phyloP scores from a whole-genome alignment of 1,140 invertebrate genomes.

The Tigriopus japonicus region DNA sequence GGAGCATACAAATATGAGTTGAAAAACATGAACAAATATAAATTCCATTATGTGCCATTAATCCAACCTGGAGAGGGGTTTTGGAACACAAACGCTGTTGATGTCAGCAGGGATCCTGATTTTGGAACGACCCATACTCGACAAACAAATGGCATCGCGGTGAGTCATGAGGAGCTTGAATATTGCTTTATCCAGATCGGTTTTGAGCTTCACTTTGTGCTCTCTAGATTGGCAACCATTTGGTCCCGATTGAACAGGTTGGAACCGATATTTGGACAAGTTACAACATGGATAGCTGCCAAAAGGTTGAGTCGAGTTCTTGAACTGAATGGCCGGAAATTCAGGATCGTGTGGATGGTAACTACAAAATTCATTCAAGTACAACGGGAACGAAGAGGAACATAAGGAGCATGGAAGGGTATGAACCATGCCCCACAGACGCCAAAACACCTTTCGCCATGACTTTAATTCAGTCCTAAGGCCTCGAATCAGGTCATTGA shows the following conservation, averaged over 20 bases:
- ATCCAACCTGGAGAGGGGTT: neutral
- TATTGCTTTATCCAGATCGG: neutral
- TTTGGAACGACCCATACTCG: neutral
- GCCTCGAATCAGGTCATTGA: slow-evolving; percentile 56
- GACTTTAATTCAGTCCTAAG: slow-evolving; percentile 53
- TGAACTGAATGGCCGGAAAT: neutral
- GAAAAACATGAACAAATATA: neutral
- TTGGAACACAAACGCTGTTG: neutral
- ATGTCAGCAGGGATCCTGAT: neutral
- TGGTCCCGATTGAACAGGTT: neutral
- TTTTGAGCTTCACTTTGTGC: neutral
- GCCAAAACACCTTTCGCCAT: slow-evolving; percentile 81
- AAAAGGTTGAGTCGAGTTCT: slow-evolving; percentile 4
- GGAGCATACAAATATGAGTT: neutral
- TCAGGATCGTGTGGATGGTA: neutral
- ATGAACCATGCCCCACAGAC: slow-evolving; percentile 46
- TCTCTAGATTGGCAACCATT: slow-evolving; percentile 3
- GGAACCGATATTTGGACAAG: neutral
- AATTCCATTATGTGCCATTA: neutral
- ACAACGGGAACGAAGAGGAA: neutral
- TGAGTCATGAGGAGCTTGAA: neutral
- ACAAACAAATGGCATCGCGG: neutral
- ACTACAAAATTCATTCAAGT: slow-evolving; percentile 1
- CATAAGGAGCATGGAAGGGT: neutral
- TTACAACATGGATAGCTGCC: neutral